Percentiles rank a stretch among this genome's conserved stretches.
These are phyloP conservation scores for Melitaea cinxia DNA, from an alignment of 1,140 invertebrate genomes.

Conservation along the genomic window DNA sequence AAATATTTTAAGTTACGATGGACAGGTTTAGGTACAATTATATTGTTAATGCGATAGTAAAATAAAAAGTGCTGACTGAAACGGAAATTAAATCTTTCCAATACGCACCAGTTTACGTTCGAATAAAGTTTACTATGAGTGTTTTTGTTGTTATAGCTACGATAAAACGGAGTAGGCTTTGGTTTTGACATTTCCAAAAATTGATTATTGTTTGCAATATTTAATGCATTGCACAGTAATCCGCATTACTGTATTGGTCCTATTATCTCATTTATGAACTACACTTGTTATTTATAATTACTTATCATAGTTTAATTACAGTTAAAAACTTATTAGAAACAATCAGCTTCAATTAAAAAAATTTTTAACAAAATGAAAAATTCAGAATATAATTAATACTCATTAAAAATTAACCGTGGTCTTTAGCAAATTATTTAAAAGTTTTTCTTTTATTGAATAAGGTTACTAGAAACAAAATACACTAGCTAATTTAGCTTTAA, in stretches of 20 bases:
- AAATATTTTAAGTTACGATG: slow-evolving; percentile 32
- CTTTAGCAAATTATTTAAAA: background rate
- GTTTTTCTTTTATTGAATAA: background rate
- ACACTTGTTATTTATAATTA: too few relatives aligned
- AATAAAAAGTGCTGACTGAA: slow-evolving; percentile 75
- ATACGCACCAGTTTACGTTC: slow-evolving; percentile 66
- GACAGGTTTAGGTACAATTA: slow-evolving; percentile 50
- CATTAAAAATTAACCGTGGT: too few relatives aligned
- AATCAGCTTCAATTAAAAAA: too few relatives aligned
- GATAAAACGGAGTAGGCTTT: slow-evolving; percentile 19
- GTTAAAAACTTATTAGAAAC: too few relatives aligned
- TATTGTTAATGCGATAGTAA: slow-evolving; percentile 69
- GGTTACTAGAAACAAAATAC: background rate
- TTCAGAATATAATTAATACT: too few relatives aligned
- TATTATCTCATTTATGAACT: too few relatives aligned
- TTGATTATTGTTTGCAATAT: too few relatives aligned
- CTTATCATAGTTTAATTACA: too few relatives aligned
- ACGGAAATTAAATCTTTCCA: slow-evolving; percentile 72
- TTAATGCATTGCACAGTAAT: too few relatives aligned
- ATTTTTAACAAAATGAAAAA: too few relatives aligned
- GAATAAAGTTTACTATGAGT: slow-evolving; percentile 67
- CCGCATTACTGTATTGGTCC: too few relatives aligned
- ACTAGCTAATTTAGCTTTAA: background rate
- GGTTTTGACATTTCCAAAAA: background rate
- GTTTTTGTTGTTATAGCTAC: slow-evolving; percentile 47